Evolutionary conservation across 2,797 vertebrate genomes (phyloP).

Genomic region (Girardinus metallicus): DNA sequence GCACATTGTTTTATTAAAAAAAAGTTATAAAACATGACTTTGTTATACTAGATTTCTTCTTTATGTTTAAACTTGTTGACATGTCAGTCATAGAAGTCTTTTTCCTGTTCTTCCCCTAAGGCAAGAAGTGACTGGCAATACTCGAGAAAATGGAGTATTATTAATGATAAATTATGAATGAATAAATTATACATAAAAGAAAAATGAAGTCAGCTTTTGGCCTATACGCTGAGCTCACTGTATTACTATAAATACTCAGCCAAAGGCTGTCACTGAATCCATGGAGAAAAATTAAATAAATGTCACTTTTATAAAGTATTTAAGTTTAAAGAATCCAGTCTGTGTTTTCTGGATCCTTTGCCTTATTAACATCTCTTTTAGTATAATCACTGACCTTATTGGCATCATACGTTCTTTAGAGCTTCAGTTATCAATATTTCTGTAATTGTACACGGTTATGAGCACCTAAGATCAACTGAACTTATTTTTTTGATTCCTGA

Average conservation of each 20-base stretch:
- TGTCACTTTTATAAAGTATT: slow-evolving; percentile 2
- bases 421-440: neutral
- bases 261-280: slow-evolving; percentile 33
- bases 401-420: neutral
- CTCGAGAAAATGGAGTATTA: slow-evolving; percentile 64
- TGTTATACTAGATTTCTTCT: slow-evolving; percentile 4
- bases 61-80: slow-evolving; percentile 23
- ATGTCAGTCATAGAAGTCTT: slow-evolving; percentile 44
- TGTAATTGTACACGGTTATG: neutral
- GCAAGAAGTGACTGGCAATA: slow-evolving; percentile 53
- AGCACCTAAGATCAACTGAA: neutral
- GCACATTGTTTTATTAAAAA: neutral
- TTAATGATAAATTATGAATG: slow-evolving; percentile 74
- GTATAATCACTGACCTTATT: neutral
- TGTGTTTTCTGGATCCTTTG: neutral
- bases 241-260: slow-evolving; percentile 33
- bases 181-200: slow-evolving; percentile 73
- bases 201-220: slow-evolving; percentile 52
- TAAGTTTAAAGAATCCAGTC: slow-evolving; percentile 1
- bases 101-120: slow-evolving; percentile 41
- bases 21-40: neutral
- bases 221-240: slow-evolving; percentile 53
- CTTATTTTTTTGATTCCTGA: neutral
- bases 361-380: neutral
- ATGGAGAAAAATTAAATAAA: slow-evolving; percentile 31